Conservation (phyloP, 2,888 invertebrate species). For the Calameuta filiformis region DNA sequence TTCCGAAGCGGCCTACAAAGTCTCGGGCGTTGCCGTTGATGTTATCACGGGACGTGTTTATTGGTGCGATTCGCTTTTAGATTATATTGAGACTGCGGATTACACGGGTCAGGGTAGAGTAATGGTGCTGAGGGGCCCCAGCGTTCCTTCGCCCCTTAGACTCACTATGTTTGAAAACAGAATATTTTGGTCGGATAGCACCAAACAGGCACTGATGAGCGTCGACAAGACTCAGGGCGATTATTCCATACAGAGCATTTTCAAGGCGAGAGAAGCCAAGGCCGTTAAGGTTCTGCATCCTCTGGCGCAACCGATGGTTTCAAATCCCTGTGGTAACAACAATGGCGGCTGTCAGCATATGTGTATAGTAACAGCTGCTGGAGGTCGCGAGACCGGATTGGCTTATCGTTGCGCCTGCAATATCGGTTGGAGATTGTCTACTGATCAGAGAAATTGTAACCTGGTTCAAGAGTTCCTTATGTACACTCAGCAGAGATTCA, state of each 20-base stretch:
- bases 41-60: slow-evolving; percentile 90
- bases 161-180: slow-evolving; percentile 87
- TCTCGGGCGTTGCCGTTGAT: slow-evolving; percentile 91
- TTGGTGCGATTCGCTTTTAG: slow-evolving; percentile 96
- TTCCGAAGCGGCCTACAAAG: slow-evolving; percentile 93
- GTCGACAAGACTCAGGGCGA: slow-evolving; percentile 88
- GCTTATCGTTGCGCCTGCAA: slow-evolving; percentile 93
- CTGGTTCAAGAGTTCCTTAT: slow-evolving; percentile 89
- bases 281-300: slow-evolving; percentile 86
- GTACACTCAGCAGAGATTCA: slow-evolving; percentile 95
- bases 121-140: slow-evolving; percentile 82
- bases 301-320: slow-evolving; percentile 77
- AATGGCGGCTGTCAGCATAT: slow-evolving; percentile 94
- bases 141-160: slow-evolving; percentile 87
- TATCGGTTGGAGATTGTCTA: slow-evolving; percentile 83
- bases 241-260: slow-evolving; percentile 81
- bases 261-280: slow-evolving; percentile 84
- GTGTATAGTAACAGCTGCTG: slow-evolving; percentile 88
- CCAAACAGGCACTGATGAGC: slow-evolving; percentile 88
- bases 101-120: slow-evolving; percentile 88
- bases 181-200: slow-evolving; percentile 92
- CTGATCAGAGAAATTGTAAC: slow-evolving; percentile 83
- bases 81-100: slow-evolving; percentile 96
- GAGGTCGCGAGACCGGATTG: slow-evolving; percentile 73
- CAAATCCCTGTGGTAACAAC: slow-evolving; percentile 86